phyloP scores from a whole-genome alignment of 2,797 vertebrate genomes.

The Rhodeus uyekii region DNA sequence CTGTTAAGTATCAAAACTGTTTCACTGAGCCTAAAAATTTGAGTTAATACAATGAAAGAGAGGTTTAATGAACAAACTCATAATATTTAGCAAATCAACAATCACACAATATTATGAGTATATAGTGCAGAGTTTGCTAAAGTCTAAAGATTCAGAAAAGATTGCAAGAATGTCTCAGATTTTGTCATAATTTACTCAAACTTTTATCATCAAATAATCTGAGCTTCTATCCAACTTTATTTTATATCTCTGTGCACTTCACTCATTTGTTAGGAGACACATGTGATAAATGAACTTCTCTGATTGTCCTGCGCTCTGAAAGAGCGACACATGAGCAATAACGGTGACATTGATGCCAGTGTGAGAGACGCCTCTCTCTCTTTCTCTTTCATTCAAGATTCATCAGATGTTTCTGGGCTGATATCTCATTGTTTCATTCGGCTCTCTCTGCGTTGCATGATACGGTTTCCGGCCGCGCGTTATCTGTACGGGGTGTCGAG shows the following conservation, averaged over 20 bases:
- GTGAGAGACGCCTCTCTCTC: background rate
- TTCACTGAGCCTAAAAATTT: too few relatives aligned
- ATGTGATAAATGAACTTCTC: background rate
- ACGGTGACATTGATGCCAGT: background rate
- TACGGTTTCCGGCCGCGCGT: background rate
- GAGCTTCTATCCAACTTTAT: background rate
- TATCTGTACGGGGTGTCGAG: slow-evolving; percentile 2
- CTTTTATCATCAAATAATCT: background rate
- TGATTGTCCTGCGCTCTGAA: background rate
- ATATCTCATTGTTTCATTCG: background rate
- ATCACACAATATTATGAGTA: too few relatives aligned
- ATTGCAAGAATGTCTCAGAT: background rate
- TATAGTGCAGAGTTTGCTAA: too few relatives aligned
- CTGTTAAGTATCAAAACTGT: too few relatives aligned
- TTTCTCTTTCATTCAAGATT: background rate
- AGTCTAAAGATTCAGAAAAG: too few relatives aligned
- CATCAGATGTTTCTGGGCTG: background rate
- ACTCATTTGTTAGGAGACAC: background rate
- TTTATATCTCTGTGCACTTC: background rate
- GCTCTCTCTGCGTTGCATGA: background rate
- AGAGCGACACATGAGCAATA: background rate
- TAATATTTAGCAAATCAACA: too few relatives aligned
- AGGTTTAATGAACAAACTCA: background rate
- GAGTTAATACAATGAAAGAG: background rate
- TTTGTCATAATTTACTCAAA: background rate